Base-by-base conservation (phyloP, 2,797 vertebrate genomes). In the Intellagama lesueurii region DNA sequence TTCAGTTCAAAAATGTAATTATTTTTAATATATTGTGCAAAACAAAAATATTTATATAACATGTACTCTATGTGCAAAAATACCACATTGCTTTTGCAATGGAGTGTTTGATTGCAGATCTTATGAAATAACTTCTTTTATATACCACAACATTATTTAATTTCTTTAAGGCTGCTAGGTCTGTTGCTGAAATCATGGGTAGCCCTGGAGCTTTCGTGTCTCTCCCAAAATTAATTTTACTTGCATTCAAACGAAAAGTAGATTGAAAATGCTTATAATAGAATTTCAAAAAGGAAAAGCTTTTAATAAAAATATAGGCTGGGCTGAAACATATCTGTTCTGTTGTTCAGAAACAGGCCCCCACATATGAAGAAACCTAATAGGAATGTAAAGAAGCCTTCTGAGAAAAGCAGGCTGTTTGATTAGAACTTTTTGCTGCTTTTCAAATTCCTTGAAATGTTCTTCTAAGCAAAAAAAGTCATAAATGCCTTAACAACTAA, bases 221-320 rank as follows among this genome's bases (percentile, higher is more conserved):
- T 92, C 72, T 91, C 91, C 7, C 1, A 84, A 85, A 84, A 83
- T 7, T 44, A 91, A 78, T 88, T 93, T 12, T 76, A 1, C 92
- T 92, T 88, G 44, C 85, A 32, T 52, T 93, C 12, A 64, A 77
- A 44, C 87, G 81, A 89, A 49, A 92, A 95, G 88, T 87, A 32
- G 75, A 87, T 94, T 90, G 89, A 88, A 84, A 92, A 87, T 56
- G 77, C 84, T 32, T 73, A 56, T 87, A 88, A 77, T 40, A 93
- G 81, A 73, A 92, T 86, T 44, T 78, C 72, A 11, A 90, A 30
- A 44, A 66, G 7, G 73, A 35, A 68, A 83, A 32, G 14, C 14
- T 68, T 86, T 78, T 78, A 78, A 86, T 78, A 77, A 66, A 70
- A 40, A 68, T 14, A 68, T 14, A 49, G 28, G 60, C 30, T 86